A percentile compares a stretch with the other conserved stretches of the same genome.
These are phyloP conservation scores for Ictalurus furcatus DNA, from an alignment of 2,113 vertebrate species.

Conservation along the genomic window DNA sequence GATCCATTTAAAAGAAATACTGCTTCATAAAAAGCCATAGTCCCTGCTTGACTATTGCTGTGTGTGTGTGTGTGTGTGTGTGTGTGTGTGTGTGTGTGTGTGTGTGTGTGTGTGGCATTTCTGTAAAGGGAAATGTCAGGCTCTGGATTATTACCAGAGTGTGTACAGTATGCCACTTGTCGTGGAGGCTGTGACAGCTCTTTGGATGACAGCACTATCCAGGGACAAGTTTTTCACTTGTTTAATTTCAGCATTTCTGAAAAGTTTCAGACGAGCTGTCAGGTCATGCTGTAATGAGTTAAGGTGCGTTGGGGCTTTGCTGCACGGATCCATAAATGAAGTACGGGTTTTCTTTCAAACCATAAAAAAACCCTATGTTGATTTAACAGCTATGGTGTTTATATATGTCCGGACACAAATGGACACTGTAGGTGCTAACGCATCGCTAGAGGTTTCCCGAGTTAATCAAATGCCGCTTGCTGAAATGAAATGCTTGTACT, in stretches of 20 bases:
- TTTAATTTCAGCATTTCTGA: conserved; percentile 54
- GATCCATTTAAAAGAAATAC: conserved; percentile 73
- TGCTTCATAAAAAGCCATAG: conserved; percentile 68
- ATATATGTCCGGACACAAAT: neutral
- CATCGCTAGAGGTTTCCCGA: neutral
- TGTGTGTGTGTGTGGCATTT: conserved; percentile 21
- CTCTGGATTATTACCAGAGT: conserved; percentile 49
- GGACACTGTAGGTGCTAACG: neutral
- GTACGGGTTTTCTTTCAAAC: neutral
- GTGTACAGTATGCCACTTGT: conserved; percentile 45
- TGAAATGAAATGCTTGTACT: conserved; percentile 9
- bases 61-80: conserved; percentile 29
- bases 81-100: neutral
- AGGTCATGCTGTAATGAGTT: conserved; percentile 16
- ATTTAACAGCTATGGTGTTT: neutral
- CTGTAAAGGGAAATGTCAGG: conserved; percentile 51
- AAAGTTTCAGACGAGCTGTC: conserved; percentile 24
- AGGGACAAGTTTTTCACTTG: conserved; percentile 32
- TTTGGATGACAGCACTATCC: neutral
- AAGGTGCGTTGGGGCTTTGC: neutral
- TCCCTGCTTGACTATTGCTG: conserved; percentile 57
- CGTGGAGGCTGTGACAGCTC: neutral
- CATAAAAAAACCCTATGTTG: neutral
- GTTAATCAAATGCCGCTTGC: conserved; percentile 1
- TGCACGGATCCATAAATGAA: neutral